phyloP scores from a whole-genome alignment of 2,888 invertebrate species.

The Xestia ashworthii region DNA sequence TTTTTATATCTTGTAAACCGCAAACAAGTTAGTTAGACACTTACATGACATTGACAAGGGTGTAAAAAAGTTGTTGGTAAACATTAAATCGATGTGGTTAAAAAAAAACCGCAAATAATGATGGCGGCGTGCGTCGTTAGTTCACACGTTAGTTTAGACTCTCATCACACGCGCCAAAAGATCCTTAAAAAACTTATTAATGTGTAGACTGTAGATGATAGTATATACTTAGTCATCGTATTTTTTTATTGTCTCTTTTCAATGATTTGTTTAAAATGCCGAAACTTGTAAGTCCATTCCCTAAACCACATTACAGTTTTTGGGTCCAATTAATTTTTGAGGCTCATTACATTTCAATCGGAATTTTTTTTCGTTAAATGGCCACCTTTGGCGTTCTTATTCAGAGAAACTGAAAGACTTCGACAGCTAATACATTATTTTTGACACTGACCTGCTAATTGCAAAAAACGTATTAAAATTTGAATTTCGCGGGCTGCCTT shows the following conservation, averaged over 20 bases:
- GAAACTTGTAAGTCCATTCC: background rate
- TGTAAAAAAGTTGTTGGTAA: too few species aligned
- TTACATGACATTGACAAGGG: too few species aligned
- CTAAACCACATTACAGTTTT: background rate
- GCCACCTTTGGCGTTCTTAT: too few species aligned
- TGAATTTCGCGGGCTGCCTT: too few species aligned
- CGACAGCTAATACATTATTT: too few species aligned
- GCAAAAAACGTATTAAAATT: too few species aligned
- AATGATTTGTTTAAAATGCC: background rate
- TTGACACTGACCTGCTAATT: too few species aligned
- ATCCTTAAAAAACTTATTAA: background rate
- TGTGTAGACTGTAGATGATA: background rate
- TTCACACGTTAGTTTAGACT: too few species aligned
- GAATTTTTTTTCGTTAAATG: too few species aligned
- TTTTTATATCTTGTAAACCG: background rate
- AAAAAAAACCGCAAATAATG: background rate
- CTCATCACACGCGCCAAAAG: background rate
- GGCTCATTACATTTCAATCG: too few species aligned
- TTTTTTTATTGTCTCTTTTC: background rate
- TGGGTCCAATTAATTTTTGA: background rate
- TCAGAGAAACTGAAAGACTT: too few species aligned
- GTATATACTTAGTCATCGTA: background rate
- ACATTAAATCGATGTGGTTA: background rate
- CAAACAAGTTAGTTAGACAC: background rate
- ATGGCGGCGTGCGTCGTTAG: background rate